A percentile compares a stretch with the other conserved stretches of the same genome.
These are phyloP conservation scores for Cyanistes caeruleus DNA, from an alignment of 2,113 vertebrate genomes.

Conservation along the genomic window DNA sequence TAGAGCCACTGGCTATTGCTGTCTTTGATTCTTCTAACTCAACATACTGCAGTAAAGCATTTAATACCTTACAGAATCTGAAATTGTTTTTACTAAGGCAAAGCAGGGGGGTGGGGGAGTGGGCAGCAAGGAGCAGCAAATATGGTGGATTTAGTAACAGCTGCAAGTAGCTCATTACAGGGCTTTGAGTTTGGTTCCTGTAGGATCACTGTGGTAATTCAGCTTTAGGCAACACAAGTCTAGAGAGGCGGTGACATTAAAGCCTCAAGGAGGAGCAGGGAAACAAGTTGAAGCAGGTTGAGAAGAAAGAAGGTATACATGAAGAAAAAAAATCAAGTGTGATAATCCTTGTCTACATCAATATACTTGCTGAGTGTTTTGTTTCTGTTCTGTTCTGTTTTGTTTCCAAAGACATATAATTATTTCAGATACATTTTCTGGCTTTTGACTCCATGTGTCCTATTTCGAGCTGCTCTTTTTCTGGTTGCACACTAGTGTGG, in stretches of 20 bases:
- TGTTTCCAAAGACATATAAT: not conserved
- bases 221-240: not conserved
- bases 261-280: not conserved
- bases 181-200: not conserved
- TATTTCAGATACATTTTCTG: not conserved
- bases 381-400: not conserved
- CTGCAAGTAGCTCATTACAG: not conserved
- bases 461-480: not conserved
- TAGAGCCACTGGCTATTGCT: constrained; percentile 14
- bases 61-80: not conserved
- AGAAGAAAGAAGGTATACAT: not conserved
- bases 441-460: not conserved
- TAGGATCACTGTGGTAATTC: not conserved
- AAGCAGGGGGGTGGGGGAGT: not conserved
- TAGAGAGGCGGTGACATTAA: not conserved
- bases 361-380: fast-evolving
- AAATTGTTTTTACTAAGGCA: not conserved
- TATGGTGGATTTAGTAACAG: not conserved
- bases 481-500: not conserved
- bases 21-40: constrained; percentile 29
- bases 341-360: not conserved
- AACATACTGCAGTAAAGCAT: constrained; percentile 5
- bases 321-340: not conserved
- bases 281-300: not conserved
- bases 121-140: not conserved